phyloP scores from a whole-genome alignment of 2,888 invertebrate species.

The Steromphala cineraria region DNA sequence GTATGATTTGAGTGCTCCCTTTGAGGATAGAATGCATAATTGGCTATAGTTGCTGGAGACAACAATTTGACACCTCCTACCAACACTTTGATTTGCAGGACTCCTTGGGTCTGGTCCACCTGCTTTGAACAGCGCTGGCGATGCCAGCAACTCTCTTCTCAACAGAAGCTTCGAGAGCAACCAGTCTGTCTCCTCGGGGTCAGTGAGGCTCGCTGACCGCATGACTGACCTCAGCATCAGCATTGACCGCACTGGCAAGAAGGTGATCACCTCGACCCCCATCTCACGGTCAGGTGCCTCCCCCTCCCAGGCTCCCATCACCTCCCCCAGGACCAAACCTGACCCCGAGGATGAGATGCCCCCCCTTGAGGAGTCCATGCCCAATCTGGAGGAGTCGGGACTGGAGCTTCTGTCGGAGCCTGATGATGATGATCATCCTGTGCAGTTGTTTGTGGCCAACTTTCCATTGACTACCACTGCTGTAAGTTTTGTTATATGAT shows the following conservation, averaged over 20 bases:
- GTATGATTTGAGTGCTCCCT: no score
- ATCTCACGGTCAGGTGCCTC: neutral
- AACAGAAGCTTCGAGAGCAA: neutral
- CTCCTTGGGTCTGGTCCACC: neutral
- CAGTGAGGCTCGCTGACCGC: neutral
- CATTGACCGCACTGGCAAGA: constrained; percentile 5
- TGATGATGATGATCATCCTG: neutral
- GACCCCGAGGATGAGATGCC: constrained; percentile 9
- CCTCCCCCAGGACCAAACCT: neutral
- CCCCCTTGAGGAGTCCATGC: neutral
- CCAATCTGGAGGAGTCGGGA: neutral
- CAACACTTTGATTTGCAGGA: neutral
- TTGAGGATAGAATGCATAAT: neutral
- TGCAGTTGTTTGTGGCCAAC: constrained; percentile 40
- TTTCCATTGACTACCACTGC: constrained; percentile 43
- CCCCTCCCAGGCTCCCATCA: neutral
- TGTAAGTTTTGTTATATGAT: constrained; percentile 20
- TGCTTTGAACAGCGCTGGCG: neutral
- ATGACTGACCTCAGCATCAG: neutral
- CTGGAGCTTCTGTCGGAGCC: neutral
- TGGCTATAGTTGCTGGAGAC: neutral
- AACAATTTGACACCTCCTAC: neutral
- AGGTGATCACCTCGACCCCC: neutral
- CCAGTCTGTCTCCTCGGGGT: neutral
- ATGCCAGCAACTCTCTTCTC: neutral